Conservation (phyloP, 2,113 vertebrate genomes). For the Xenotilapia flavipinnis region DNA sequence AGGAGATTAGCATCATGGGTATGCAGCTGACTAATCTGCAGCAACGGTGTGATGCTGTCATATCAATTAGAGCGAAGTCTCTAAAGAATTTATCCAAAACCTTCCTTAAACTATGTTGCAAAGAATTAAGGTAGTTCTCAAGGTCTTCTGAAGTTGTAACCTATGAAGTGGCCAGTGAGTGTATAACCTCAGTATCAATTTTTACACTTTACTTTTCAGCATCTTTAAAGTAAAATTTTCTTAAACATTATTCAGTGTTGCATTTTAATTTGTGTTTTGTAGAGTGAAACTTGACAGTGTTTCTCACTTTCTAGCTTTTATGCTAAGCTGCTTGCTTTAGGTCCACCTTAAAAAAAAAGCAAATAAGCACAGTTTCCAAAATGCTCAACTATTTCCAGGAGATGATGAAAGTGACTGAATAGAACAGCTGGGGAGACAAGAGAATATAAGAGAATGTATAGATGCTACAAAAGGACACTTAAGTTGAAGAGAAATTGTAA, state of each 20-base stretch:
- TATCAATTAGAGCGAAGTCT: neutral
- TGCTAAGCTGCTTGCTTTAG: neutral
- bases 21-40: neutral
- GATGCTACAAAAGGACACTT: conserved; percentile 7
- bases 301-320: neutral
- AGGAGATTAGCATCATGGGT: neutral
- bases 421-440: neutral
- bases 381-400: neutral
- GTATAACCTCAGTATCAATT: neutral
- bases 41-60: neutral
- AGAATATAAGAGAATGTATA: conserved; percentile 9
- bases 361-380: neutral
- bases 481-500: neutral
- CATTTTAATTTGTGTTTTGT: neutral
- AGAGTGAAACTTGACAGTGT: neutral
- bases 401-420: neutral
- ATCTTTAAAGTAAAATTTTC: neutral
- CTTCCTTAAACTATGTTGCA: neutral
- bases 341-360: neutral
- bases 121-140: neutral
- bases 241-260: neutral
- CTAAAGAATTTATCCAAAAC: neutral
- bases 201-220: neutral
- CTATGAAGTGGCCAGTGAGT: neutral
- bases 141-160: neutral